phyloP scores from a whole-genome alignment of 2,113 vertebrate species.

The Grallaria varia region DNA sequence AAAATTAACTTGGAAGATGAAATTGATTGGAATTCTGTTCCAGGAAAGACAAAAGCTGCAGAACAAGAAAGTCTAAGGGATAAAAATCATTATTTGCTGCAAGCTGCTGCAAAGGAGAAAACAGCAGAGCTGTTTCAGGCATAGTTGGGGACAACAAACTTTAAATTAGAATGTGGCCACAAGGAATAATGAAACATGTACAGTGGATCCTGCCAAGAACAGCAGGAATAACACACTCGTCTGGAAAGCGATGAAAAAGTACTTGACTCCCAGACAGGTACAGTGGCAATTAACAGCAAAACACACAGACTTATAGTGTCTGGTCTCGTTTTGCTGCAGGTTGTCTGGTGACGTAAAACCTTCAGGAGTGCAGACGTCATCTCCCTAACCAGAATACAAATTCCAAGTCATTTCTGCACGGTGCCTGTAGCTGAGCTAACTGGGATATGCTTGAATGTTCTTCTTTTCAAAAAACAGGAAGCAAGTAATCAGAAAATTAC shows the following conservation, averaged over 20 bases:
- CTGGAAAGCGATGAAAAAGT: neutral
- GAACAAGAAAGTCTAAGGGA: constrained; percentile 22
- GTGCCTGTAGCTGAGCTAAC: neutral
- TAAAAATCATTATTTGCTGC: neutral
- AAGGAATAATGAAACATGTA: neutral
- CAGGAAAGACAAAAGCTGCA: constrained; percentile 2
- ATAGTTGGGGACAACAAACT: neutral
- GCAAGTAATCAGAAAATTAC: neutral
- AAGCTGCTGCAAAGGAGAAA: neutral
- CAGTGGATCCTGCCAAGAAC: neutral
- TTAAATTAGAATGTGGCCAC: neutral
- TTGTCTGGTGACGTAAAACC: constrained; percentile 4
- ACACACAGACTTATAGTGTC: neutral
- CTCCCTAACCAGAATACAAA: neutral
- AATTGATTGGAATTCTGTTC: neutral
- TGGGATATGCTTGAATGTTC: neutral
- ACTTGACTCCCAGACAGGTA: neutral
- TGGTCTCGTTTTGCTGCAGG: constrained; percentile 3
- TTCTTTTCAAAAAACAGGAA: neutral
- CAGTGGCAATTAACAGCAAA: constrained; percentile 38
- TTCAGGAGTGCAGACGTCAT: neutral
- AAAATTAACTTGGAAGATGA: neutral
- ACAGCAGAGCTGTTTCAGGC: neutral
- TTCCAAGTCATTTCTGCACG: neutral
- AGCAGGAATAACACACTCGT: neutral